A percentile compares a stretch with the other conserved stretches of the same genome.
Conservation (phyloP, 2,797 vertebrate genomes). For the Phataginus tetradactyla region DNA sequence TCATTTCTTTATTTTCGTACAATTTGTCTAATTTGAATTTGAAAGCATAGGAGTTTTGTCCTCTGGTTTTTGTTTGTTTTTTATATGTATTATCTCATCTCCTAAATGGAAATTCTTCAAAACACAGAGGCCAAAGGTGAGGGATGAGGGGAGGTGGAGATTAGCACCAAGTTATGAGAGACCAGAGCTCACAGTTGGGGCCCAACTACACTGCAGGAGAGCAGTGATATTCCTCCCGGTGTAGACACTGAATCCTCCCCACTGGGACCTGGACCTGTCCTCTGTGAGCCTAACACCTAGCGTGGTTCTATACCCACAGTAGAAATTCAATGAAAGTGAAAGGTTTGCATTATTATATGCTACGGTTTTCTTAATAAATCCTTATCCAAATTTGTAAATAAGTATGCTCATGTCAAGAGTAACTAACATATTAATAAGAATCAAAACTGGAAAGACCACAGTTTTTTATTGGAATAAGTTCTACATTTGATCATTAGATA, state of each 20-base stretch:
- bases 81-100: neutral
- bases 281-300: neutral
- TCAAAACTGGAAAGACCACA: neutral
- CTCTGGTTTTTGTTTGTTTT: neutral
- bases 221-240: neutral
- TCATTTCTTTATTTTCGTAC: neutral
- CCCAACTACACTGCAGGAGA: fast-evolving
- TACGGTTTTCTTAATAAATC: neutral
- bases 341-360: neutral
- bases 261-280: neutral
- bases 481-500: neutral
- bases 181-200: neutral
- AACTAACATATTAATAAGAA: neutral
- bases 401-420: neutral
- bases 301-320: neutral
- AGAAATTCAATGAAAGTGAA: neutral
- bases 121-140: neutral
- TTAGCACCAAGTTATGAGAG: neutral
- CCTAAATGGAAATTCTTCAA: neutral
- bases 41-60: neutral
- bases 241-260: neutral
- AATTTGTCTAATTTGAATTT: neutral
- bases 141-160: neutral
- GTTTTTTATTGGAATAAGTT: conserved; percentile 12
- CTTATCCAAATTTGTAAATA: neutral